Evolutionary conservation across 2,888 invertebrate species (phyloP).

Genomic region (Cheilosia scutellata): DNA sequence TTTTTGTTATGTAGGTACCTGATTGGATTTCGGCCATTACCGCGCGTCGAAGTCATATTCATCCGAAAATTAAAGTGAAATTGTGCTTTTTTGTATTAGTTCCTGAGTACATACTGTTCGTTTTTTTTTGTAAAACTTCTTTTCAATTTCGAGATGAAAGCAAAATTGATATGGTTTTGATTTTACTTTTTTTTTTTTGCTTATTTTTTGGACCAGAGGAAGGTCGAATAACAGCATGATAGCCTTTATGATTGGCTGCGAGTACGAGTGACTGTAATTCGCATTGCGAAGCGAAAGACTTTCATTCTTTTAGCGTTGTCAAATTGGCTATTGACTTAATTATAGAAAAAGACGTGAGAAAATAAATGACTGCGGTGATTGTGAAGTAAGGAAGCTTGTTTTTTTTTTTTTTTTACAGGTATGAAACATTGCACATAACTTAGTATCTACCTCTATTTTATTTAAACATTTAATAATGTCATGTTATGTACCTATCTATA

Average conservation of each 20-base stretch:
- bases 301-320: constrained; percentile 47
- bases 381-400: constrained; percentile 20
- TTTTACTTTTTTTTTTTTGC: constrained; percentile 6
- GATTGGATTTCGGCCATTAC: constrained; percentile 44
- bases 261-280: constrained; percentile 21
- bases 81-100: constrained; percentile 32
- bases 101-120: constrained; percentile 31
- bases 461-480: constrained; percentile 36
- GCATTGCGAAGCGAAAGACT: constrained; percentile 38
- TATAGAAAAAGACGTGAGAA: constrained; percentile 13
- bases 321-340: constrained; percentile 43
- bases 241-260: background rate
- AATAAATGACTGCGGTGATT: background rate
- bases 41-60: constrained; percentile 7
- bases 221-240: constrained; percentile 43
- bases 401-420: too few relatives aligned
- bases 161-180: constrained; percentile 60
- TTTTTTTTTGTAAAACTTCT: constrained; percentile 24
- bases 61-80: constrained; percentile 50
- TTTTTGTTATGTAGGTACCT: constrained; percentile 15
- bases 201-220: constrained; percentile 8
- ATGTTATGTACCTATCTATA: constrained; percentile 28
- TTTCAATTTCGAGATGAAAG: constrained; percentile 57
- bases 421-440: constrained; percentile 24
- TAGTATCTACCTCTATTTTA: background rate